Conservation (phyloP, 37 sponge, comb jelly and placozoan species). For the Sycon ciliatum region DNA sequence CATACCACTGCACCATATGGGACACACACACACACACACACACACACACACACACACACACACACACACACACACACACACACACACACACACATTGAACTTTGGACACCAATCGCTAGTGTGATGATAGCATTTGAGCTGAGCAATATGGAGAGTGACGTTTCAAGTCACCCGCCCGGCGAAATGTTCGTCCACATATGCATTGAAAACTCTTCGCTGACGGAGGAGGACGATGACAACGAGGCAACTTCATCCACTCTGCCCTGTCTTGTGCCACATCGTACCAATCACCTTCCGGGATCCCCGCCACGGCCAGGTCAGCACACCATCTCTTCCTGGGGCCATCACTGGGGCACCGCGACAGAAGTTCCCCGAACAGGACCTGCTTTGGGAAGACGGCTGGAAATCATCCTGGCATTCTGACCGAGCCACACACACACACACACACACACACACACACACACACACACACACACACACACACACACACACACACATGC, state of each 20-base stretch:
- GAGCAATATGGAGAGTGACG: background rate
- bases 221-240: background rate
- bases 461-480: background rate
- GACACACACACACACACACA: background rate
- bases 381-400: too few relatives aligned
- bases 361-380: too few relatives aligned
- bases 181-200: too few relatives aligned
- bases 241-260: background rate
- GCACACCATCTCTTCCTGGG: too few relatives aligned
- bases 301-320: background rate
- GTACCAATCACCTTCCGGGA: too few relatives aligned
- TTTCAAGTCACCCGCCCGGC: too few relatives aligned
- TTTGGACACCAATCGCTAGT: background rate
- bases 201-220: background rate
- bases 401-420: background rate
- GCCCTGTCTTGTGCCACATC: too few relatives aligned
- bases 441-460: background rate
- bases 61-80: conserved; percentile 5
- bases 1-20: too few relatives aligned
- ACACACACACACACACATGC: background rate
- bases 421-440: background rate
- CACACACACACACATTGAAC: conserved; percentile 27
- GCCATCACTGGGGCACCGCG: too few relatives aligned
- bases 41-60: conserved; percentile 5
- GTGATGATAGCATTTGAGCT: background rate